These are phyloP conservation scores for Darevskia nairensis DNA, from an alignment of 2,797 vertebrate species.

Conservation along the genomic window DNA sequence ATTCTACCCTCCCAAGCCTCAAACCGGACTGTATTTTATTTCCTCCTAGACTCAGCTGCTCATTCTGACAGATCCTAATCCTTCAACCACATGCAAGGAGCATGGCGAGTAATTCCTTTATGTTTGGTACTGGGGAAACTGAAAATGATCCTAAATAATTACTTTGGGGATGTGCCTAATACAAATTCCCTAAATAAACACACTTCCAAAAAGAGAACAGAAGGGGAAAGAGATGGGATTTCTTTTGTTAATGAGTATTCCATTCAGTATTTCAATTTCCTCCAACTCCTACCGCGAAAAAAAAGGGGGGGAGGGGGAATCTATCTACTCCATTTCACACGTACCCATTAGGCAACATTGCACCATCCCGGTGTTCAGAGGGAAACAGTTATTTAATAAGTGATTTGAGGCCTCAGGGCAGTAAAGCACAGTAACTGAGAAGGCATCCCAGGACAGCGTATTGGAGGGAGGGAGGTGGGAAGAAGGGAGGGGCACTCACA, in stretches of 20 bases:
- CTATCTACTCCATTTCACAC: slow-evolving; percentile 31
- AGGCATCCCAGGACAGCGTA: slow-evolving; percentile 47
- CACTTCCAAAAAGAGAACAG: slow-evolving; percentile 33
- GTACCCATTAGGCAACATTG: slow-evolving; percentile 43
- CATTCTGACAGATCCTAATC: slow-evolving; percentile 73
- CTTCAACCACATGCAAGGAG: slow-evolving; percentile 55
- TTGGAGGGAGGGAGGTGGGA: slow-evolving; percentile 6
- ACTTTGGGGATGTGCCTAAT: slow-evolving; percentile 35
- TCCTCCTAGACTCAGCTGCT: slow-evolving; percentile 50
- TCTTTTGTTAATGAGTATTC: not conserved
- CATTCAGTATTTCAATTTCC: slow-evolving; percentile 27
- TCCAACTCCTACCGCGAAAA: not conserved
- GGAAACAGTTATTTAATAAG: slow-evolving; percentile 19
- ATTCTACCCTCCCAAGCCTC: not conserved
- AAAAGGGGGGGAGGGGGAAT: no score
- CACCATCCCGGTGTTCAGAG: not conserved
- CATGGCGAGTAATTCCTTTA: slow-evolving; percentile 56
- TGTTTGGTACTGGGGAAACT: slow-evolving; percentile 18
- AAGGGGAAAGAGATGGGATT: slow-evolving; percentile 22
- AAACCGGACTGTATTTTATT: not conserved
- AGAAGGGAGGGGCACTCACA: not conserved
- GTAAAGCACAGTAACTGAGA: slow-evolving; percentile 11
- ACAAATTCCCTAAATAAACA: slow-evolving; percentile 54
- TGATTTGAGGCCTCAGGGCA: slow-evolving; percentile 3
- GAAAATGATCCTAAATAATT: slow-evolving; percentile 56